Evolutionary conservation across 2,888 invertebrate genomes (phyloP).

Genomic region (Noctua janthina): DNA sequence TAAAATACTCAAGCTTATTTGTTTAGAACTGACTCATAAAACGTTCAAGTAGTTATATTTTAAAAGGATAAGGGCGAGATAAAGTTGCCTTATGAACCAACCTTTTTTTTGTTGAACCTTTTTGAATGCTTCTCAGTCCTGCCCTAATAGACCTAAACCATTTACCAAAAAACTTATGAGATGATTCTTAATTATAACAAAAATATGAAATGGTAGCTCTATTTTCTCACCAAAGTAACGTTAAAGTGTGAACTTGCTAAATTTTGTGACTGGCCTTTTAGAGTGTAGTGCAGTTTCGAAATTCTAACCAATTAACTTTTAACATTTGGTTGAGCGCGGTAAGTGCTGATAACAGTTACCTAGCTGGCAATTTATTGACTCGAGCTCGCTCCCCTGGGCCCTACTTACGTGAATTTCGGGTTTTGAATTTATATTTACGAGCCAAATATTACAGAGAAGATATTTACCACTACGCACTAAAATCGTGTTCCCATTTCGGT

Average conservation of each 20-base stretch:
- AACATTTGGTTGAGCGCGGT: slow-evolving; percentile 56
- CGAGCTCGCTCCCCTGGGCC: slow-evolving; percentile 50
- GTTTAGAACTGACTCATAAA: slow-evolving; percentile 37
- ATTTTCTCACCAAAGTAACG: slow-evolving; percentile 9
- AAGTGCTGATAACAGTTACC: slow-evolving; percentile 62
- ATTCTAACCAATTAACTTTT: slow-evolving; percentile 63
- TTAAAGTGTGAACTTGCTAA: slow-evolving; percentile 14
- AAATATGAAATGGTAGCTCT: neutral
- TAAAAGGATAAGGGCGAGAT: slow-evolving; percentile 26
- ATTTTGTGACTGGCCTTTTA: slow-evolving; percentile 30
- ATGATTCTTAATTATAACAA: neutral
- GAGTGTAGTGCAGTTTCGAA: slow-evolving; percentile 49
- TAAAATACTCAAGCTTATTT: slow-evolving; percentile 38
- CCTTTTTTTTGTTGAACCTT: slow-evolving; percentile 3
- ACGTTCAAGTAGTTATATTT: slow-evolving; percentile 44
- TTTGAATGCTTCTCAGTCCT: neutral
- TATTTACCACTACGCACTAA: slow-evolving; percentile 12
- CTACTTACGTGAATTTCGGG: slow-evolving; percentile 58
- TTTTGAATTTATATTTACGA: slow-evolving; percentile 65
- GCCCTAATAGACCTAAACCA: neutral
- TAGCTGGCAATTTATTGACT: slow-evolving; percentile 66
- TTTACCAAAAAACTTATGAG: neutral
- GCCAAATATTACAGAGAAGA: slow-evolving; percentile 27
- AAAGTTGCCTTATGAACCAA: slow-evolving; percentile 4
- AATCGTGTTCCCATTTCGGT: neutral